Conservation (phyloP, 53 echinoderm and acorn worm genomes). For the Temnopleurus reevesii region DNA sequence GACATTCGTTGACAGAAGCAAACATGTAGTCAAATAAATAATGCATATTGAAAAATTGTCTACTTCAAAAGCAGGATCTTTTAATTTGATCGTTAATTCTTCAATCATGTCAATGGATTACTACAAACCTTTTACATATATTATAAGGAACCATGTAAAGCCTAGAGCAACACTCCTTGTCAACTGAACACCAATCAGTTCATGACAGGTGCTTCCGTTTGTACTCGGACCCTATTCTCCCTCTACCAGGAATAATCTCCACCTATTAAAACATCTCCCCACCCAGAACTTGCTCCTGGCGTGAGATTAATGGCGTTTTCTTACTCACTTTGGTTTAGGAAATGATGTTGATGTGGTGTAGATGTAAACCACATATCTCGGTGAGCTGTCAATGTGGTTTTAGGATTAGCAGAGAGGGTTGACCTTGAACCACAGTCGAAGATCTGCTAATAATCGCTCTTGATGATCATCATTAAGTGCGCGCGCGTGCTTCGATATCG, state of each 20-base stretch:
- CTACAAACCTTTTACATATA: too few species aligned
- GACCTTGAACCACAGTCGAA: neutral
- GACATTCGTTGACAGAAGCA: too few species aligned
- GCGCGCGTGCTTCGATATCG: constrained; percentile 54
- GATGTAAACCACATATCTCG: neutral
- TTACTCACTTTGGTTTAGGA: neutral
- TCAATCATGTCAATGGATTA: too few species aligned
- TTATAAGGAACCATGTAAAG: too few species aligned
- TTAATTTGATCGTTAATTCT: too few species aligned
- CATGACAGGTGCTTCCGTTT: constrained; percentile 22
- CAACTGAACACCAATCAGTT: constrained; percentile 7
- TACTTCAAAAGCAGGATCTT: too few species aligned
- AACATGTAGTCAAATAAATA: too few species aligned
- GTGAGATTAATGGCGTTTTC: constrained; percentile 35
- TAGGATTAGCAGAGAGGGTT: neutral
- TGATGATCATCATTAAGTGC: neutral
- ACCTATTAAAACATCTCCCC: neutral
- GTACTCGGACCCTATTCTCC: neutral
- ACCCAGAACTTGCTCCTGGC: neutral
- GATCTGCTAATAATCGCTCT: neutral
- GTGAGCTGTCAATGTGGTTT: constrained; percentile 8
- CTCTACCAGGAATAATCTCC: neutral
- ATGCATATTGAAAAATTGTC: too few species aligned
- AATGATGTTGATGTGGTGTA: constrained; percentile 40
- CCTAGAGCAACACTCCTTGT: neutral